phyloP scores from a whole-genome alignment of 2,888 invertebrate species.

The Morinoia aosen region DNA sequence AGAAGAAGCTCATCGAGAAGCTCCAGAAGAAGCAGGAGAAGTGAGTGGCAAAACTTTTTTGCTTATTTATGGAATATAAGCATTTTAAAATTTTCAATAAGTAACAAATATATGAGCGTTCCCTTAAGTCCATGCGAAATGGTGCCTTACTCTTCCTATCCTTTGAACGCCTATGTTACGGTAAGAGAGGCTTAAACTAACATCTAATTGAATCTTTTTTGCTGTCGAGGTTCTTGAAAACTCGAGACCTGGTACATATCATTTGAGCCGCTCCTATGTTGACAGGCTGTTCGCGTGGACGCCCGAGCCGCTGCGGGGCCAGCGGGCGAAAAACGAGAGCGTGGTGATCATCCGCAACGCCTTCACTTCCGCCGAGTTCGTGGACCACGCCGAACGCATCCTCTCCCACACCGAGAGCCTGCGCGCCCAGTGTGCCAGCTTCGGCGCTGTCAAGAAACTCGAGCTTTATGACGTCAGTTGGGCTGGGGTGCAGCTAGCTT shows the following conservation, averaged over 20 bases:
- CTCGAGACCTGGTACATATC: not conserved
- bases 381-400: constrained; percentile 88
- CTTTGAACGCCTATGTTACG: too few species aligned
- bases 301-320: constrained; percentile 90
- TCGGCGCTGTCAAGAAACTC: constrained; percentile 93
- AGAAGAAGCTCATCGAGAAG: constrained; percentile 88
- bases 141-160: too few species aligned
- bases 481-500: not conserved
- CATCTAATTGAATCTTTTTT: not conserved
- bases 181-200: too few species aligned
- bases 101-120: too few species aligned
- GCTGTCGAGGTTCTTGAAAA: not conserved
- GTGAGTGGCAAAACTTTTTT: constrained; percentile 72
- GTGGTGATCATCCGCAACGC: constrained; percentile 94
- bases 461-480: constrained; percentile 87
- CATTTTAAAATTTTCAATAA: not conserved
- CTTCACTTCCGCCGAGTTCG: constrained; percentile 90
- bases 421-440: constrained; percentile 88
- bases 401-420: constrained; percentile 93
- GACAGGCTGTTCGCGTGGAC: constrained; percentile 92
- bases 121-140: too few species aligned
- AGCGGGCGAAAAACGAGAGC: constrained; percentile 88
- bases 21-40: constrained; percentile 92
- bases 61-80: not conserved
- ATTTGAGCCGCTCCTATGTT: not conserved